Evolutionary conservation across 2,113 vertebrate species (phyloP).

Genomic region (Siniperca knerii): DNA sequence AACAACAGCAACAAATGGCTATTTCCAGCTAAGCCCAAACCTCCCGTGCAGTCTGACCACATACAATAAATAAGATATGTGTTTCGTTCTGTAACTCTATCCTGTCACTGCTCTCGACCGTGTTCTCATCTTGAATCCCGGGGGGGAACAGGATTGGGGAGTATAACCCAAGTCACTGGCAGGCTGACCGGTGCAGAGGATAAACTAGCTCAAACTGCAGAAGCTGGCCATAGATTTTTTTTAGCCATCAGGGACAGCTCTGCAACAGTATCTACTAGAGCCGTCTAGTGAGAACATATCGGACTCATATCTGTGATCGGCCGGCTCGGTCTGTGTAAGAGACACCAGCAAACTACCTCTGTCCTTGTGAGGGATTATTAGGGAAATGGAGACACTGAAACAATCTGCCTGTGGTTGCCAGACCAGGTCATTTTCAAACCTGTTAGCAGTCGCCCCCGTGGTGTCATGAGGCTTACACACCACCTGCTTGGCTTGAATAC

Average conservation of each 20-base stretch:
- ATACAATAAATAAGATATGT: constrained; percentile 84
- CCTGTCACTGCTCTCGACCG: constrained; percentile 69
- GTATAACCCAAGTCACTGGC: constrained; percentile 60
- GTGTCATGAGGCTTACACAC: constrained; percentile 63
- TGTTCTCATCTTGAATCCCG: constrained; percentile 68
- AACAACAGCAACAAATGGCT: constrained; percentile 74
- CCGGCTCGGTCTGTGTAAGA: constrained; percentile 63
- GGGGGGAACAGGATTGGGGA: constrained; percentile 42
- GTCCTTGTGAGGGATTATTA: constrained; percentile 79
- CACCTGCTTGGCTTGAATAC: constrained; percentile 74
- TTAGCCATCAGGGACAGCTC: constrained; percentile 79
- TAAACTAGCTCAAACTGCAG: constrained; percentile 77
- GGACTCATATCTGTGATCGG: constrained; percentile 66
- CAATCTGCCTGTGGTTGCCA: constrained; percentile 61
- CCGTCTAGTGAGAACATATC: constrained; percentile 64
- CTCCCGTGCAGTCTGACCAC: constrained; percentile 74
- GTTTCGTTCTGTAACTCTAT: constrained; percentile 78
- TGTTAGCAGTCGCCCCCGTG: constrained; percentile 61
- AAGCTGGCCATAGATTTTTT: constrained; percentile 78
- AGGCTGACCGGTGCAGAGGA: constrained; percentile 73
- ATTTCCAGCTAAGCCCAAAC: constrained; percentile 75
- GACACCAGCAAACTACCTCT: constrained; percentile 68
- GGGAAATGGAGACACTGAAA: constrained; percentile 71
- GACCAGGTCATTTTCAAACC: constrained; percentile 72
- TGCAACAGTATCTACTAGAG: constrained; percentile 72